Evolutionary conservation across 2,797 vertebrate species (phyloP).

Genomic region (Rhinatrema bivittatum): DNA sequence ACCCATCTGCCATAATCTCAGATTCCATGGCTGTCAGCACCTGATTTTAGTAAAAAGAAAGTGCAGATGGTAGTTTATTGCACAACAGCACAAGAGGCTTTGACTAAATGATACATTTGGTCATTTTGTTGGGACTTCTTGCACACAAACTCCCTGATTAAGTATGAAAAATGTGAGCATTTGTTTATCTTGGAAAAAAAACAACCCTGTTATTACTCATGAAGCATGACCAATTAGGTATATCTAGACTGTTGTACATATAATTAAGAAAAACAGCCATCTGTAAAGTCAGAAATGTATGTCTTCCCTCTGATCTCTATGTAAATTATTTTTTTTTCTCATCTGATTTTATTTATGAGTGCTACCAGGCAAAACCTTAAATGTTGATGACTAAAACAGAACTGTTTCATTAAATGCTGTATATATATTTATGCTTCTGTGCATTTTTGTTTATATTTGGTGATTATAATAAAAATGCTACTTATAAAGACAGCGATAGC

Average conservation of each 20-base stretch:
- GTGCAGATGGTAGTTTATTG: conserved; percentile 62
- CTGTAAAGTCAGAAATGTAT: conserved; percentile 62
- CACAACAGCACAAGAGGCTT: conserved; percentile 51
- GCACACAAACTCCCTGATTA: conserved; percentile 61
- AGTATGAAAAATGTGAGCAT: conserved; percentile 66
- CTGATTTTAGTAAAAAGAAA: conserved; percentile 49
- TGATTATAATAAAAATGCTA: no score
- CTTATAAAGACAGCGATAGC: no score
- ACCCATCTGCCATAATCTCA: conserved; percentile 49
- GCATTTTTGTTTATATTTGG: no score
- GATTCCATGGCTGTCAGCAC: conserved; percentile 48
- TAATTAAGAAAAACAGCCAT: conserved; percentile 71
- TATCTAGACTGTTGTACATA: conserved; percentile 56
- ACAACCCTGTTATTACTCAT: conserved; percentile 49
- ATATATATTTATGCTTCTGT: no score
- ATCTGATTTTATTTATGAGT: conserved; percentile 35
- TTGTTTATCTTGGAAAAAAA: conserved; percentile 66
- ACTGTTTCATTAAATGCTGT: no score
- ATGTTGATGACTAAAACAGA: conserved; percentile 20
- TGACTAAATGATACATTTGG: conserved; percentile 59
- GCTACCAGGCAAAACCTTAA: conserved; percentile 17
- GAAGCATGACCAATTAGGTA: conserved; percentile 71
- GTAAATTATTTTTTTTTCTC: conserved; percentile 42
- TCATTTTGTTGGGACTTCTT: conserved; percentile 58
- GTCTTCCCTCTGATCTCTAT: conserved; percentile 32